Conservation (phyloP, 2,113 vertebrate genomes). For the Empidonax traillii region DNA sequence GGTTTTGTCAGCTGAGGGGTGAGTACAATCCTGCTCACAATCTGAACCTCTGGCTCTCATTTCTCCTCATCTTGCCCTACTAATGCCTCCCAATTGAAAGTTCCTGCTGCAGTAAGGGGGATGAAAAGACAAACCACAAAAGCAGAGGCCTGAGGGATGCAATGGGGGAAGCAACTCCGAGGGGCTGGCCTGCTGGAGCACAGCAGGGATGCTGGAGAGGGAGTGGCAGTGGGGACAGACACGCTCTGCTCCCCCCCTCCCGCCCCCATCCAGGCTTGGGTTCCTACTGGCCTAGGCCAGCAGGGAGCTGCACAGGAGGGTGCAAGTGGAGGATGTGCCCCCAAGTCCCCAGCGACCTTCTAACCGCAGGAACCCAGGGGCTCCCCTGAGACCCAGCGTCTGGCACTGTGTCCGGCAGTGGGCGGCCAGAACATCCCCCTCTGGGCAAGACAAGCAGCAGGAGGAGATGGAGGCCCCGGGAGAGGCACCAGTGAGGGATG, state of each 20-base stretch:
- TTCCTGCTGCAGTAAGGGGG: background rate
- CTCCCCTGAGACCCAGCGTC: background rate
- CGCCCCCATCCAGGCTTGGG: background rate
- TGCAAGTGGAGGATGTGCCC: rapidly evolving
- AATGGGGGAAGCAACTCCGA: background rate
- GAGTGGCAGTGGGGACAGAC: background rate
- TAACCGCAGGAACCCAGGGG: background rate
- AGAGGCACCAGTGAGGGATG: background rate
- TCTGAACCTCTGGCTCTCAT: background rate
- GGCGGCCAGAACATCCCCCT: background rate
- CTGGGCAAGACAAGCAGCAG: rapidly evolving
- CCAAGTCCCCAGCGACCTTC: background rate
- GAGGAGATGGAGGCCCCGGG: background rate
- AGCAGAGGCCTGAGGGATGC: background rate
- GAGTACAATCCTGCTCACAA: background rate
- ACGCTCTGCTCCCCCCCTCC: too few species aligned
- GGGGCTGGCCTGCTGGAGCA: rapidly evolving
- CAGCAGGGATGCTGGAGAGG: background rate
- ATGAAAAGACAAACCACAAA: background rate
- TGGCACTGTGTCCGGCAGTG: rapidly evolving
- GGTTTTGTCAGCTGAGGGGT: background rate
- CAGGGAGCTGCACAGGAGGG: background rate
- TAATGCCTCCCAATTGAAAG: background rate
- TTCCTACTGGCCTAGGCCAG: background rate
- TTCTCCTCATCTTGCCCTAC: background rate